These are phyloP conservation scores for Meleagris gallopavo DNA, from an alignment of 2,113 vertebrate genomes.

Conservation along the genomic window DNA sequence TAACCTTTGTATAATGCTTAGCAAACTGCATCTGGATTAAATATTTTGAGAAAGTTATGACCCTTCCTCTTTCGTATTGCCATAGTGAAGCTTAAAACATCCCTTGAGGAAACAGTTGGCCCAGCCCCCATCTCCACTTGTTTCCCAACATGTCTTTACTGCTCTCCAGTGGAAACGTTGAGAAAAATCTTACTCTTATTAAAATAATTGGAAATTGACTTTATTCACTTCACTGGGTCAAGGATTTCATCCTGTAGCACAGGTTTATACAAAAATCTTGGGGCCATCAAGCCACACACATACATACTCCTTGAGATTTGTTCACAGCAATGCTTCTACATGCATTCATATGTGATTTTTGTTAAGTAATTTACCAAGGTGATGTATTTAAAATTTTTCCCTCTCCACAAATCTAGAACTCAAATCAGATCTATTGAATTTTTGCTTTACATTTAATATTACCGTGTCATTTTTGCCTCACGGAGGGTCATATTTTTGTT, in stretches of 20 bases:
- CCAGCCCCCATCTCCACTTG: slow-evolving; percentile 34
- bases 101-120: slow-evolving; percentile 37
- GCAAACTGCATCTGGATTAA: slow-evolving; percentile 42
- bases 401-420: neutral
- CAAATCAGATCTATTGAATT: neutral
- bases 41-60: slow-evolving; percentile 45
- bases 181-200: slow-evolving; percentile 1
- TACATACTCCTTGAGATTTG: neutral
- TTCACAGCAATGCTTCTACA: neutral
- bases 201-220: neutral
- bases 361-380: neutral
- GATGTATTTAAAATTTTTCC: neutral
- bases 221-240: neutral
- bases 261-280: neutral
- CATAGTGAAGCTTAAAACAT: neutral
- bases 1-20: slow-evolving; percentile 19
- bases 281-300: neutral
- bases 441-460: neutral
- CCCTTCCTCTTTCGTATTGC: slow-evolving; percentile 1
- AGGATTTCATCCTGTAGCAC: neutral
- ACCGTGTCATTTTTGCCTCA: neutral
- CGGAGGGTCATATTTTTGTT: neutral
- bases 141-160: slow-evolving; percentile 62
- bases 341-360: neutral
- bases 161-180: slow-evolving; percentile 68